Evolutionary conservation across 1,140 invertebrate species (phyloP), one percentile per base, ranked within the genome.

Genomic region (Solenopsis fugax): DNA sequence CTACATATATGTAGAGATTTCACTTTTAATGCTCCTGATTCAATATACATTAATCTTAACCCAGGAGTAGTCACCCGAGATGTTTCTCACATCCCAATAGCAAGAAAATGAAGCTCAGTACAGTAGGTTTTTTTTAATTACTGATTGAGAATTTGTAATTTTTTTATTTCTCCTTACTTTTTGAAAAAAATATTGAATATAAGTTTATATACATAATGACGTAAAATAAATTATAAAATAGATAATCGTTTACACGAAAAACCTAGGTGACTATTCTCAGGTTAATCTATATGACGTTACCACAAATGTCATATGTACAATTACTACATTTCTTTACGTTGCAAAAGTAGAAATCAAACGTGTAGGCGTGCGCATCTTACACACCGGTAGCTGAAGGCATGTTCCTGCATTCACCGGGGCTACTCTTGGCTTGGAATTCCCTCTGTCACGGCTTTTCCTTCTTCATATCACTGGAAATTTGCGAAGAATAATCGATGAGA

Each of bases 391-490:
- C 91, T 64, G 91, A 92, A 84, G 91, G 91, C 91, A 92, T 91
- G 78, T 90, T 89, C 52, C 62, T 85, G 80, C 88, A 52, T 69
- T 89, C 78, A 86, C 78, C 85, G 60, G 86, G 69, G 62, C 73
- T 88, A 82, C 65, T 71, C 62, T 89, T 88, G 77, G 85, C 64
- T 81, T 65, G 54, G 48, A 50, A 89, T 85, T 84, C 56, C 84
- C 67, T 77, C 85, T 54, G 89, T 92, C 86, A 92, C 87, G 86
- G 87, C 34, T 84, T 89, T 90, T 84, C 89, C 73, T 78, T 86
- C 91, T 92, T 92, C 91, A 92, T 92, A 92, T 91, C 91, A 92
- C 91, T 92, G 73, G 60, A 88, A 87, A 87, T 60, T 72, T 54
- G 21, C 1, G 64, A 18, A 80, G 64, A 18, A 80, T 37, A 75